Base-by-base conservation (phyloP, 2,888 invertebrate genomes). In the Ctena decussata region DNA sequence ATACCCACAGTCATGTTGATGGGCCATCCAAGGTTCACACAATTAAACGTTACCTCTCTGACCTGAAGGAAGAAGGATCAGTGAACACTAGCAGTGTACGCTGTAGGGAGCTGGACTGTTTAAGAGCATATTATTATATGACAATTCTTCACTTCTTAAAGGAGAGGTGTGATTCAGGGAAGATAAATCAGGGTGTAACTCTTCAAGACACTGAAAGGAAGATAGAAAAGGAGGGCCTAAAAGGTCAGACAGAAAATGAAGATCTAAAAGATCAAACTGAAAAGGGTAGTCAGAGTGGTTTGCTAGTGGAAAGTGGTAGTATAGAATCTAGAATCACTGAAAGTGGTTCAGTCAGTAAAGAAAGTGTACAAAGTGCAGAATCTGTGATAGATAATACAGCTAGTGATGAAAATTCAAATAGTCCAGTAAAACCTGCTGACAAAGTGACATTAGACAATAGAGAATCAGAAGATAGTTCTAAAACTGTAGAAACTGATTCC, bases 91-190 rank as follows among this genome's bases (percentile, higher is more conserved):
- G 91, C 30, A 88, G 90, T 41, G 84, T 91, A 18, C 86, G 94
- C 15, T 94, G 94, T 80, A 86, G 93, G 24, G 94, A 94, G 80
- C 84, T 94, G 15, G 94, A 94, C 82, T 94, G 93, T 77, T 90
- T 94, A n/a, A 85, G 94, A 73, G 94, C 94, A 12, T 94, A 92
- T 82, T 93, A 92, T 84, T 94, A 93, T 81, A 88, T 94, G 69
- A 90, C 92, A 11, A 91, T 93, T 72, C 85, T 94, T 37, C 90
- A 90, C 79, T 92, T 87, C 78, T 76, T 94, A 32, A 85, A 88
- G 76, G 87, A 91, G 37, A 87, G 77, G 30, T 82, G 88, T 27
- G 70, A 60, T 60, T 30, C 80, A 78, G 82, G 75, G 75, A 84
- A 87, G 44, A 44, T 41, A 70, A 77, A 53, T 75, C 70, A 78